Percentiles rank a stretch among this genome's conserved stretches.
phyloP scores from a whole-genome alignment of 2,797 vertebrate species.

The Poecilia velifera region DNA sequence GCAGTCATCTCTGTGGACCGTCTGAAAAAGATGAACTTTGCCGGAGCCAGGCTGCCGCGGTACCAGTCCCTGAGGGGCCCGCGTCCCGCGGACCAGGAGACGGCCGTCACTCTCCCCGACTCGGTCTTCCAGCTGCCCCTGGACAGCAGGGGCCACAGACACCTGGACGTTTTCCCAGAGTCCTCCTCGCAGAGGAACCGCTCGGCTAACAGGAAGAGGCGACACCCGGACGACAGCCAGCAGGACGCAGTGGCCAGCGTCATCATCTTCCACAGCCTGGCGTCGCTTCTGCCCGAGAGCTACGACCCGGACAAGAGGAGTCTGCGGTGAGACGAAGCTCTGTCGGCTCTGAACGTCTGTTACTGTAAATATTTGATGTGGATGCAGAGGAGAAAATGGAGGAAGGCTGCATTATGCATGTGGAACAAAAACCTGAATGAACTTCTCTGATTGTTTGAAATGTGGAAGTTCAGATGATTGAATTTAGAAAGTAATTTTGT shows the following conservation, averaged over 20 bases:
- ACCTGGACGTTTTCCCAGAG: conserved; percentile 75
- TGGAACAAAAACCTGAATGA: not conserved
- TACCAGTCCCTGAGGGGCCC: conserved; percentile 89
- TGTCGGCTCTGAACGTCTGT: not conserved
- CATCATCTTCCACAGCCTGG: conserved; percentile 95
- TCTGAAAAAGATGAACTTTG: conserved; percentile 90
- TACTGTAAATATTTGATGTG: not conserved
- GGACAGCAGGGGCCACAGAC: conserved; percentile 76
- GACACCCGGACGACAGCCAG: conserved; percentile 83
- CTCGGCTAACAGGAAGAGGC: conserved; percentile 78
- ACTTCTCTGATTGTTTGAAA: not conserved
- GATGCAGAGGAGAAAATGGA: not conserved
- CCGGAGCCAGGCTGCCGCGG: conserved; percentile 87
- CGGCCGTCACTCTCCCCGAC: conserved; percentile 88
- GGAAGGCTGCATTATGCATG: not conserved
- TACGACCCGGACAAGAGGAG: conserved; percentile 95
- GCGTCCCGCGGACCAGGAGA: conserved; percentile 88
- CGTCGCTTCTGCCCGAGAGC: conserved; percentile 87
- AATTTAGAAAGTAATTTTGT: not conserved
- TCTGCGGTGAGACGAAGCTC: conserved; percentile 81
- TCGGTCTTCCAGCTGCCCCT: conserved; percentile 82
- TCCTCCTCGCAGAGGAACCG: conserved; percentile 61
- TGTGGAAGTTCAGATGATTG: not conserved
- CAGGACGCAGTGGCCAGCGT: conserved; percentile 90
- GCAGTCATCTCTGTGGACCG: conserved; percentile 93